phyloP scores from a whole-genome alignment of 2,797 vertebrate species.

The Sylvilagus floridanus region DNA sequence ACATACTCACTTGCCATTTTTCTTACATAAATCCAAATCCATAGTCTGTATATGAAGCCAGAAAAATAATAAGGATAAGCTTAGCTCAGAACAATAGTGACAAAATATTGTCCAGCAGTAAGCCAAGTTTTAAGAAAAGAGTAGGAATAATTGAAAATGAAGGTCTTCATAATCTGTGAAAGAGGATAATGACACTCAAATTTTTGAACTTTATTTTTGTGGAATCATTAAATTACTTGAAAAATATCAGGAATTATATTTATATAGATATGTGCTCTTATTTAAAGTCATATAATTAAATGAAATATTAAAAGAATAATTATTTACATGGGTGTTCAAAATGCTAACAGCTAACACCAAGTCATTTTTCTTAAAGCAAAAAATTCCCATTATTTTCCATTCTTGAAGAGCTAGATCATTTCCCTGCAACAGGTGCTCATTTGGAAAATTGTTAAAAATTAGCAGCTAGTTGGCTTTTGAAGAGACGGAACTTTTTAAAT shows the following conservation, averaged over 20 bases:
- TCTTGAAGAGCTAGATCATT: background rate
- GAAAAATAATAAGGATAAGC: background rate
- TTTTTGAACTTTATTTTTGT: background rate
- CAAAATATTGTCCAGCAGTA: background rate
- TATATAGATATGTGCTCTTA: background rate
- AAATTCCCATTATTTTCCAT: constrained; percentile 4
- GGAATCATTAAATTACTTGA: background rate
- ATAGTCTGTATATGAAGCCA: background rate
- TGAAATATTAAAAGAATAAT: background rate
- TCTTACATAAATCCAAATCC: background rate
- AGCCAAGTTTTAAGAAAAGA: constrained; percentile 20
- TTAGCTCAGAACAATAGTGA: background rate
- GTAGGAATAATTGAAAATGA: background rate
- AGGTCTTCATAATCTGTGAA: constrained; percentile 23
- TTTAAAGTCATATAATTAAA: background rate
- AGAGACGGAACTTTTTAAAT: background rate
- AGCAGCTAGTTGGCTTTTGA: background rate
- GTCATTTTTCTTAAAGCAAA: constrained; percentile 6
- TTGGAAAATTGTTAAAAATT: constrained; percentile 3
- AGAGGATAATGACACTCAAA: background rate
- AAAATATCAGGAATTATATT: background rate
- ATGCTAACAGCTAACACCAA: background rate
- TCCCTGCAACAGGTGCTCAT: constrained; percentile 10
- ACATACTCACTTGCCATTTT: background rate
- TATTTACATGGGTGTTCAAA: background rate